Conservation (phyloP, 1,140 invertebrate species). For the Leptoteleia sp. region DNA sequence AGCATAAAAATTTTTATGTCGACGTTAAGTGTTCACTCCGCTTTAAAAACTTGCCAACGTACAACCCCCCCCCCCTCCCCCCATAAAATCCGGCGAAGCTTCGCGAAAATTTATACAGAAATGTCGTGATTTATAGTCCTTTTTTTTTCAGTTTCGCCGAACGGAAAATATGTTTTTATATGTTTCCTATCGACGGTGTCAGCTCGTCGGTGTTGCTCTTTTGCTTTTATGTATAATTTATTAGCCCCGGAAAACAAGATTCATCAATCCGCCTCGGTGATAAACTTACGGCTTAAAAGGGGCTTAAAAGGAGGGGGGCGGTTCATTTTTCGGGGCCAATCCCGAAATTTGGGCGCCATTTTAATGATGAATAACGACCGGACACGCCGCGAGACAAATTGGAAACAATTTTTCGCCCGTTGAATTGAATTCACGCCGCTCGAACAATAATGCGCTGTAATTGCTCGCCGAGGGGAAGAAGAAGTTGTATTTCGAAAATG, state of each 20-base stretch:
- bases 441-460: conserved; percentile 17
- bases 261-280: too few species aligned
- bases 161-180: too few species aligned
- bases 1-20: conserved; percentile 10
- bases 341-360: conserved; percentile 1
- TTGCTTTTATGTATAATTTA: too few species aligned
- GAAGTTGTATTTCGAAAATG: not conserved
- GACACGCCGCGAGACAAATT: not conserved
- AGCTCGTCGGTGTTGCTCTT: too few species aligned
- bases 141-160: not conserved
- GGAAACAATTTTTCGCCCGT: not conserved
- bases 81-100: conserved; percentile 3
- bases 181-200: too few species aligned
- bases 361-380: conserved; percentile 7
- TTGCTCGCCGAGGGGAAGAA: not conserved
- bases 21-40: conserved; percentile 1
- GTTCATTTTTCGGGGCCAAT: too few species aligned
- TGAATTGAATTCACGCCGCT: conserved; percentile 5
- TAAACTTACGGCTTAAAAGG: too few species aligned
- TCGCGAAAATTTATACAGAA: not conserved
- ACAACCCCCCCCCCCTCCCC: too few species aligned
- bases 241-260: not conserved
- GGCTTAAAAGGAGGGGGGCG: too few species aligned
- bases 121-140: conserved; percentile 10
- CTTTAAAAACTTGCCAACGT: not conserved